Evolutionary conservation across 2,113 vertebrate species (phyloP), one percentile per base, ranked within the genome.

Genomic region (Hippocampus comes): DNA sequence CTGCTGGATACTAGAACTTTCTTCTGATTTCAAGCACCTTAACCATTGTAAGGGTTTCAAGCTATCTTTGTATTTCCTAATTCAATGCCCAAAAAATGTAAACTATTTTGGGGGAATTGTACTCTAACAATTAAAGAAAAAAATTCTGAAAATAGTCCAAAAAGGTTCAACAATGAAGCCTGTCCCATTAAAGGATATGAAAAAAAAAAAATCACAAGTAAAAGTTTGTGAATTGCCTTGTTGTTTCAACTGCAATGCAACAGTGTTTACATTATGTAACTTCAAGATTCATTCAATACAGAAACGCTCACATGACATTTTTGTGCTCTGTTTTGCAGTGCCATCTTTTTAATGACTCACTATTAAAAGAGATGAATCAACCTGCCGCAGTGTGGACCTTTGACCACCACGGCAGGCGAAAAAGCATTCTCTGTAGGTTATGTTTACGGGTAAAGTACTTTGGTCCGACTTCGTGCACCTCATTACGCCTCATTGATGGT

Each of bases 321-420:
- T 38, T 63, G 25, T 63, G 25, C n/a, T 61, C 67, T 71, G 72
- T 27, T 78, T 76, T 17, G 41, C 70, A 61, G 63, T 61, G 74
- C 77, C n/a, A 42, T 76, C 81, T 64, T 83, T 83, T 89, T 95
- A 95, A 96, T 94, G 95, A 90, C 90, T 90, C 88, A 89, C 86
- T 89, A 90, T 92, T 92, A 5, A 11, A 59, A 91, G 88, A 91
- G 94, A 93, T 93, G 90, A 96, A 93, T 92, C 92, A 87, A 93
- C 89, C 88, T 89, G 78, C 91, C 90, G 90, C 86, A 75, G 74
- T 90, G 91, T 94, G 92, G 90, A 85, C 79, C 75, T 88, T 81
- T 64, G 75, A 88, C 85, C 86, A 87, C 1, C 53, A 89, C 86
- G 89, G 90, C 38, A 92, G 92, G 76, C 76, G 53, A 83, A 82